phyloP scores from a whole-genome alignment of 2,797 vertebrate genomes.

The Antennarius maculatus region DNA sequence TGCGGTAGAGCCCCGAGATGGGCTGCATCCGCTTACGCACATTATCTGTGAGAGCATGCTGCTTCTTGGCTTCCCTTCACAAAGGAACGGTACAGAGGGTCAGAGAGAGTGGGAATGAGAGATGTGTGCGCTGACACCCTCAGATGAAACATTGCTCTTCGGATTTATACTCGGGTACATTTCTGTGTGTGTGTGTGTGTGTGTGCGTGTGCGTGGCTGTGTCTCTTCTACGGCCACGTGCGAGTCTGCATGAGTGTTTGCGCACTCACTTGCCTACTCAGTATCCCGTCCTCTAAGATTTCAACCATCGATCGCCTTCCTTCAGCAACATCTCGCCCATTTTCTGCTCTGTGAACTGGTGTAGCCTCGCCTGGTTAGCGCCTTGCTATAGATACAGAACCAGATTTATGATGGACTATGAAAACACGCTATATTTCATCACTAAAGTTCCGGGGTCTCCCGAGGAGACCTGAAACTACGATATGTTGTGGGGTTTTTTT shows the following conservation, averaged over 20 bases:
- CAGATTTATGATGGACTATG: conserved; percentile 36
- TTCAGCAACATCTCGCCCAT: conserved; percentile 43
- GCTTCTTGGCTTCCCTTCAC: conserved; percentile 75
- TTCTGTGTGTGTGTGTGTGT: background rate
- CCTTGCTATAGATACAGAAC: conserved; percentile 29
- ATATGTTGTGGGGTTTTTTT: conserved; percentile 8
- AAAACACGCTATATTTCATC: conserved; percentile 43
- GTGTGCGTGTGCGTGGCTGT: conserved; percentile 8
- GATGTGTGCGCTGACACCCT: conserved; percentile 64
- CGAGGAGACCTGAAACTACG: conserved; percentile 18
- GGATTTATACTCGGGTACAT: conserved; percentile 27
- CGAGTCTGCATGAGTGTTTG: background rate
- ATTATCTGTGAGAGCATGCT: conserved; percentile 70
- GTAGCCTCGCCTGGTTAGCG: conserved; percentile 35
- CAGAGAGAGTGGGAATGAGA: conserved; percentile 74
- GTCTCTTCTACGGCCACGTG: conserved; percentile 37
- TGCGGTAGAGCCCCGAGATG: conserved; percentile 68
- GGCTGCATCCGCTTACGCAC: conserved; percentile 76
- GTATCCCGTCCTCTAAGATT: conserved; percentile 57
- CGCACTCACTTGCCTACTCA: conserved; percentile 47
- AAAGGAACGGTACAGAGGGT: conserved; percentile 71
- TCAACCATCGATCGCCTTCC: conserved; percentile 61
- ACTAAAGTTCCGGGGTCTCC: conserved; percentile 9
- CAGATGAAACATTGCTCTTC: conserved; percentile 58
- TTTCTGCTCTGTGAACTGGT: conserved; percentile 57